phyloP scores from a whole-genome alignment of 2,888 invertebrate genomes.

The Ichneumoninae sp. region DNA sequence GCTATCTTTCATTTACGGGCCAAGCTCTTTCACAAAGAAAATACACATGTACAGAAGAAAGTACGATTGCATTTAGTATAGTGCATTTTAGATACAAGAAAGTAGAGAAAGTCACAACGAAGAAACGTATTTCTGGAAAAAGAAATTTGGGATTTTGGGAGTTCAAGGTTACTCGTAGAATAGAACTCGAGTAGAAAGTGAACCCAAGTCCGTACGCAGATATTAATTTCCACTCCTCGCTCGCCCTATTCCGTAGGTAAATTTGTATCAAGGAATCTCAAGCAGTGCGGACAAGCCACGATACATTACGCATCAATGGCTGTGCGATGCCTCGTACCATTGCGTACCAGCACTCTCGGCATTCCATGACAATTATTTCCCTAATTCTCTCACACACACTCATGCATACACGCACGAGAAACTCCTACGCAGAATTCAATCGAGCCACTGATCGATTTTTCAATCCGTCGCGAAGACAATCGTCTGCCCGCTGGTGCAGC shows the following conservation, averaged over 20 bases:
- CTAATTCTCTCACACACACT: conserved; percentile 12
- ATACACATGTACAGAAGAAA: too few relatives aligned
- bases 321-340: conserved; percentile 15
- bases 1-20: too few relatives aligned
- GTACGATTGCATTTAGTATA: too few relatives aligned
- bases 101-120: too few relatives aligned
- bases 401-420: background rate
- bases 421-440: background rate
- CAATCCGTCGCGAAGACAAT: background rate
- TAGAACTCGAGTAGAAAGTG: too few relatives aligned
- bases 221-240: background rate
- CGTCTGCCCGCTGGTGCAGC: background rate
- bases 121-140: too few relatives aligned
- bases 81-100: too few relatives aligned
- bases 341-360: conserved; percentile 16
- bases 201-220: too few relatives aligned
- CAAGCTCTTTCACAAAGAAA: too few relatives aligned
- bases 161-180: too few relatives aligned
- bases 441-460: conserved; percentile 25
- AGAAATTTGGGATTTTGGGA: too few relatives aligned
- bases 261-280: too few relatives aligned
- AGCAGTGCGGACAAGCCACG: background rate
- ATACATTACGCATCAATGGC: background rate
- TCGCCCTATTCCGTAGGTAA: background rate
- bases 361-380: conserved; percentile 20